Evolutionary conservation across 2,888 invertebrate species (phyloP).

Genomic region (Oxytorus armatus): DNA sequence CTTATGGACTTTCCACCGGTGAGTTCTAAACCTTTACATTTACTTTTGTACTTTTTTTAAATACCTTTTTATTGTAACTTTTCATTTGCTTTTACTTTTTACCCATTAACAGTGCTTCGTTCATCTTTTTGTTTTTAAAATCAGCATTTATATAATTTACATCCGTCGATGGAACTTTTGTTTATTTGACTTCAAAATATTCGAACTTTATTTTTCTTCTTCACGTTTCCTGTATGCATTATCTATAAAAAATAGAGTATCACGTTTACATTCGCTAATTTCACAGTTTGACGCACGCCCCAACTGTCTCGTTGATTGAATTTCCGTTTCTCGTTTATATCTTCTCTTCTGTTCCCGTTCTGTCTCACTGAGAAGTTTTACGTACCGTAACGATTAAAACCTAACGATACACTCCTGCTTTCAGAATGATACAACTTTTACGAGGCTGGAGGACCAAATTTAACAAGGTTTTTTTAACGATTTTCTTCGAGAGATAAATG

Average conservation of each 20-base stretch:
- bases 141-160: too few species aligned
- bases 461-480: too few species aligned
- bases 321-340: slow-evolving; percentile 37
- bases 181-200: background rate
- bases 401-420: too few species aligned
- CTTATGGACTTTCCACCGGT: slow-evolving; percentile 14
- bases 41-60: background rate
- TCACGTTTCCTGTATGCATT: background rate
- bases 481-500: too few species aligned
- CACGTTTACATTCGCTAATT: slow-evolving; percentile 2
- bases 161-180: too few species aligned
- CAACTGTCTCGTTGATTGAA: slow-evolving; percentile 24
- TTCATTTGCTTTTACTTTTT: slow-evolving; percentile 4
- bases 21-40: too few species aligned
- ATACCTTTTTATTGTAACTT: background rate
- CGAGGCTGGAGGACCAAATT: too few species aligned
- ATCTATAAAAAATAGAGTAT: background rate
- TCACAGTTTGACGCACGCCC: background rate
- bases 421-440: too few species aligned
- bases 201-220: too few species aligned
- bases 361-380: background rate
- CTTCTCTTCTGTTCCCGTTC: background rate
- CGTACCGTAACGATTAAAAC: background rate
- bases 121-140: too few species aligned
- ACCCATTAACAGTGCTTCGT: too few species aligned